These are phyloP conservation scores for Stratiolaelaps scimitus DNA, from an alignment of 1,140 invertebrate species.

Conservation along the genomic window DNA sequence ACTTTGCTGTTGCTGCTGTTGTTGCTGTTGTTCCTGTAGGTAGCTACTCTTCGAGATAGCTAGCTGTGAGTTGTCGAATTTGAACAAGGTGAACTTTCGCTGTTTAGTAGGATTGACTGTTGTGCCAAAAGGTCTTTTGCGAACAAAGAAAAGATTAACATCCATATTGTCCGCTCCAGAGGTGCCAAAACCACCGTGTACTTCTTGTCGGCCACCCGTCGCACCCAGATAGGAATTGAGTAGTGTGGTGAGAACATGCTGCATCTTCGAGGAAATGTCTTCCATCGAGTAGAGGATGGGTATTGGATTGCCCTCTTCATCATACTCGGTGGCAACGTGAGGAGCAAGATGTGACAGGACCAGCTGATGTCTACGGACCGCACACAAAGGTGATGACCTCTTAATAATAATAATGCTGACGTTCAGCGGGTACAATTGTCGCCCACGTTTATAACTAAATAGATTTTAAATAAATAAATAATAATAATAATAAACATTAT, in stretches of 20 bases:
- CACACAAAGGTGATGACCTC: no score
- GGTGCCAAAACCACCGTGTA: slow-evolving; percentile 12
- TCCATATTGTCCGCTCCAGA: slow-evolving; percentile 9
- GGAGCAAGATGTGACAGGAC: slow-evolving; percentile 34
- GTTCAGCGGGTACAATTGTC: no score
- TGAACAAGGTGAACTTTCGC: slow-evolving; percentile 48
- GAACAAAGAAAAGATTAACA: neutral
- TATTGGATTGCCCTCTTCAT: slow-evolving; percentile 11
- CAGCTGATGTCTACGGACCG: slow-evolving; percentile 36
- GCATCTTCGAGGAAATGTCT: slow-evolving; percentile 21
- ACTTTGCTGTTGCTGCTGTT: slow-evolving; percentile 32
- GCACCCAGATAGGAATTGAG: slow-evolving; percentile 8
- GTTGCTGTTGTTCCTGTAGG: slow-evolving; percentile 47
- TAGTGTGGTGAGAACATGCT: slow-evolving; percentile 23
- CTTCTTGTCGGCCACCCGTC: slow-evolving; percentile 9
- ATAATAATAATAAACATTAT: no score
- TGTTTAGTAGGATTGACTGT: slow-evolving; percentile 17
- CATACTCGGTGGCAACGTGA: neutral
- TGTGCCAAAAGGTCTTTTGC: neutral
- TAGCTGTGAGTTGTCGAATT: slow-evolving; percentile 65
- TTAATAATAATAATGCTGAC: no score
- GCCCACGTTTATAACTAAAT: no score
- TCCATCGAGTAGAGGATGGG: slow-evolving; percentile 12
- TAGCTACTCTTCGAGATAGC: slow-evolving; percentile 54
- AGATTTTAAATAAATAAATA: no score